Evolutionary conservation across 2,113 vertebrate genomes (phyloP), one percentile per base, ranked within the genome.

Genomic region (Acanthochromis polyacanthus): DNA sequence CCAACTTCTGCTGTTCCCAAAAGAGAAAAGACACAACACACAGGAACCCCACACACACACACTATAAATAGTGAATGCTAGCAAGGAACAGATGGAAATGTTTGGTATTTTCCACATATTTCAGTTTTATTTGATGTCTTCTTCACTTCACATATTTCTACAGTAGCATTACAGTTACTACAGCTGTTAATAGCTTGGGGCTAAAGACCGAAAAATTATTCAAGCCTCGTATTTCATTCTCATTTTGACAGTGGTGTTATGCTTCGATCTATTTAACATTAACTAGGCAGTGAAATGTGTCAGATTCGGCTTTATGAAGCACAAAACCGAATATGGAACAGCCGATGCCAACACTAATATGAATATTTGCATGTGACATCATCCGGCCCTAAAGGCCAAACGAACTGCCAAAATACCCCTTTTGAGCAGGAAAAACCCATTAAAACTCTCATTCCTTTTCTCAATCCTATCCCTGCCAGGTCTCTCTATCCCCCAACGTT

Each of bases 311-410:
- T 75, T 65, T 20, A 45, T 69, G n/a, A 75, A 48, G 51, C 10
- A 50, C 55, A 75, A 23, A 62, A 46, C 11, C 22, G 12, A 53
- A 63, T 12, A 61, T n/a, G 57, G 48, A 51, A 51, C 32, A 53
- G n/a, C 19, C 23, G 40, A 81, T 63, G 67, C 40, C 57, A 71
- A 70, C 59, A 45, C 50, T 64, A 78, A 87, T 56, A 45, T 40
- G 25, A 71, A 82, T 46, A 75, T 75, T 32, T 73, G 36, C 17
- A 17, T 64, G 69, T 71, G 73, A 89, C 57, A 72, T 82, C 71
- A 88, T 81, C 51, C 69, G 55, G 43, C 52, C 58, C 43, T 71
- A 59, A 38, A 46, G 38, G 52, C 63, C 58, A 66, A 74, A 78
- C 0, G 38, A 70, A n/a, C 51, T 25, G 59, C 56, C 75, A 60